Percentiles rank a stretch among this genome's conserved stretches.
Conservation (phyloP, 2,888 invertebrate species). For the Himalopsyche kuldschensis region DNA sequence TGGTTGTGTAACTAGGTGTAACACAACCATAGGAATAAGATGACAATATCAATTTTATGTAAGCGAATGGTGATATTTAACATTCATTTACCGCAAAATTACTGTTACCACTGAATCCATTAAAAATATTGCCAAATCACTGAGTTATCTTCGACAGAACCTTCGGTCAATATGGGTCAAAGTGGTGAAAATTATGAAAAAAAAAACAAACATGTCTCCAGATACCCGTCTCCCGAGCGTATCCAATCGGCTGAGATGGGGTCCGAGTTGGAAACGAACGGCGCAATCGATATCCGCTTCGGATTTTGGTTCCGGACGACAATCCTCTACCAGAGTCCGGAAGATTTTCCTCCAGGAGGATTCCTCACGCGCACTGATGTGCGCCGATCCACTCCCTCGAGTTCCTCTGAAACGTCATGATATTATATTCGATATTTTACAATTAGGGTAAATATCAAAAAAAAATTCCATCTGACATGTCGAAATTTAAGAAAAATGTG, state of each 20-base stretch:
- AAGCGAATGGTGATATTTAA: too few species aligned
- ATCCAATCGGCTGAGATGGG: neutral
- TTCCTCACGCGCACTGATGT: constrained; percentile 84
- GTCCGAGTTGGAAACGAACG: neutral
- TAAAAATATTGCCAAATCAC: neutral
- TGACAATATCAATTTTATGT: too few species aligned
- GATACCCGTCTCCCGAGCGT: neutral
- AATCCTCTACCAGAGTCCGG: constrained; percentile 75
- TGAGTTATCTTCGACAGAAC: neutral
- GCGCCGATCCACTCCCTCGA: constrained; percentile 71
- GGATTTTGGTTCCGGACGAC: neutral
- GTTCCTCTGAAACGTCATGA: constrained; percentile 66
- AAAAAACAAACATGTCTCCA: neutral
- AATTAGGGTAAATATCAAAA: too few species aligned
- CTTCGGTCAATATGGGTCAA: neutral
- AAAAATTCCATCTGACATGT: neutral
- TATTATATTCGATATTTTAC: constrained; percentile 21
- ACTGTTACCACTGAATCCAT: too few species aligned
- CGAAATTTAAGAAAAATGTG: too few species aligned
- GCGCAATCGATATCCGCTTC: neutral
- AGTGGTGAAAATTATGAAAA: neutral
- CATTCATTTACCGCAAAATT: too few species aligned
- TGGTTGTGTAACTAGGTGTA: too few species aligned
- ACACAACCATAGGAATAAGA: too few species aligned
- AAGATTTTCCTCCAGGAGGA: constrained; percentile 89